These are phyloP conservation scores for Anguilla megastoma DNA, from an alignment of 2,797 vertebrate genomes.

Conservation along the genomic window DNA sequence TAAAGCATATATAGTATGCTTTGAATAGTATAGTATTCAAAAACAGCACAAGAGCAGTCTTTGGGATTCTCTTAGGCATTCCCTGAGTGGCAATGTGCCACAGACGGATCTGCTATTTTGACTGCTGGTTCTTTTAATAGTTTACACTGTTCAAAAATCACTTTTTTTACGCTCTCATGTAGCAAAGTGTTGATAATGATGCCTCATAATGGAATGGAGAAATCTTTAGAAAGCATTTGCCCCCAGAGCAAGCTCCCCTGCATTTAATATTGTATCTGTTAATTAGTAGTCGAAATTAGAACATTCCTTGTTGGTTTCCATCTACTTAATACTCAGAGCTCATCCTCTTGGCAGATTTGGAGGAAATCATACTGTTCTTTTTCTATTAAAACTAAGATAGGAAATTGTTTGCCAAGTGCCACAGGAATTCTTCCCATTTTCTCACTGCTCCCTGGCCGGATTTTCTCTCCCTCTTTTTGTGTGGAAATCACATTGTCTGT, in stretches of 20 bases:
- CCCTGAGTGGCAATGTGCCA: background rate
- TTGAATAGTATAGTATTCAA: background rate
- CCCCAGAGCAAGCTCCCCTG: constrained; percentile 82
- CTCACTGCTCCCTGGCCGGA: constrained; percentile 80
- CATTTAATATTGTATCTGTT: constrained; percentile 86
- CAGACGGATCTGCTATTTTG: background rate
- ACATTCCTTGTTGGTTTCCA: constrained; percentile 86
- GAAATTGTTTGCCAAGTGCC: constrained; percentile 85
- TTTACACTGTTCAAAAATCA: background rate
- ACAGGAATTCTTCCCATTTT: constrained; percentile 84
- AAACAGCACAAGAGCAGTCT: background rate
- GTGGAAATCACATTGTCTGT: constrained; percentile 83
- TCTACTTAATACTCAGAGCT: constrained; percentile 83
- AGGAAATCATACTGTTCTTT: constrained; percentile 88
- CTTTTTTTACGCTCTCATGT: background rate
- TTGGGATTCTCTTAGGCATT: background rate
- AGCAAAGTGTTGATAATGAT: constrained; percentile 63
- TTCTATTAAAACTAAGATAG: constrained; percentile 82
- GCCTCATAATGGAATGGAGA: constrained; percentile 83
- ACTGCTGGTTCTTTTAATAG: background rate
- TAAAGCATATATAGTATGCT: too few species aligned
- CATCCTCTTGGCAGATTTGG: constrained; percentile 85
- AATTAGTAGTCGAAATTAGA: constrained; percentile 85
- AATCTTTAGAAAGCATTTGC: constrained; percentile 82
- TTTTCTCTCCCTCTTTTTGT: constrained; percentile 64